Conservation (phyloP, 2,113 vertebrate species). For the Aldabrachelys gigantea region DNA sequence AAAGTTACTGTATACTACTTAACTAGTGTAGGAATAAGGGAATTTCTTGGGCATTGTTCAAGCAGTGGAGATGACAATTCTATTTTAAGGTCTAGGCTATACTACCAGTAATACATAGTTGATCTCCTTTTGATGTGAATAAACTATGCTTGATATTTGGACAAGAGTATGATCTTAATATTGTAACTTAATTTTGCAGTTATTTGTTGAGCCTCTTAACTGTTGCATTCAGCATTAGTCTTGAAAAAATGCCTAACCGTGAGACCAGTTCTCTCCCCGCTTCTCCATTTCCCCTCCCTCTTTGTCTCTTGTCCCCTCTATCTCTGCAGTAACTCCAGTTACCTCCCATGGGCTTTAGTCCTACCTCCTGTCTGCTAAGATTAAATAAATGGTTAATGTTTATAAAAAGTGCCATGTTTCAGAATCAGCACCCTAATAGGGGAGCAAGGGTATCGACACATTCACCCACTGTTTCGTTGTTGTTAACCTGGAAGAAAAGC, state of each 20-base stretch:
- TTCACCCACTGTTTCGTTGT: not conserved
- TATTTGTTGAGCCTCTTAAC: not conserved
- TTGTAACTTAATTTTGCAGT: not conserved
- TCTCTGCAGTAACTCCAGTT: not conserved
- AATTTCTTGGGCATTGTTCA: not conserved
- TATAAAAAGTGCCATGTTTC: not conserved
- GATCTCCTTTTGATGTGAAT: not conserved
- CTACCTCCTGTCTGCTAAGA: not conserved
- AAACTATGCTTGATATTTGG: not conserved
- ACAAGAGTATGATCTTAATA: not conserved
- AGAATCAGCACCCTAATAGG: not conserved
- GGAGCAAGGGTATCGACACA: not conserved
- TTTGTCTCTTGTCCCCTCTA: not conserved
- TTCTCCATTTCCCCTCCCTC: too few relatives aligned
- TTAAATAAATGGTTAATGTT: not conserved
- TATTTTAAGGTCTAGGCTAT: not conserved
- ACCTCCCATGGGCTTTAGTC: not conserved
- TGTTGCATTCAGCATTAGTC: not conserved
- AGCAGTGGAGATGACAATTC: not conserved
- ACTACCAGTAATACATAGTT: not conserved
- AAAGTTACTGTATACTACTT: not conserved
- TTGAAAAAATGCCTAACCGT: fast-evolving
- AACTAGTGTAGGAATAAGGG: not conserved
- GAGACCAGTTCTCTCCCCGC: not conserved
- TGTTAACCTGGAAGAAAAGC: not conserved